A percentile compares a stretch with the other conserved stretches of the same genome.
Conservation (phyloP, 2,888 invertebrate genomes). For the Caenorhabditis zanzibari region DNA sequence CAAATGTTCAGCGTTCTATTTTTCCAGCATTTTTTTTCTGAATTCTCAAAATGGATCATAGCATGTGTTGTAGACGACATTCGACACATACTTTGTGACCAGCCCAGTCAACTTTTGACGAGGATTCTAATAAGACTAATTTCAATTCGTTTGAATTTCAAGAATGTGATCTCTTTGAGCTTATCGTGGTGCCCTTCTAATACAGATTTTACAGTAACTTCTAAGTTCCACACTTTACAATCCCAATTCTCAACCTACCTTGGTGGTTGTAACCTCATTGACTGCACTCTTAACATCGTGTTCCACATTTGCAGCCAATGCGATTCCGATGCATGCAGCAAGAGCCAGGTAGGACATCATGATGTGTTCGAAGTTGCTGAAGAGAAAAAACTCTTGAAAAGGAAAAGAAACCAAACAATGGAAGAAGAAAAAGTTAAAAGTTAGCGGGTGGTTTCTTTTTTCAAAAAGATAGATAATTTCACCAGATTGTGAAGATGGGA, state of each 20-base stretch:
- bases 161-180: too few relatives aligned
- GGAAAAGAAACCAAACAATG: constrained; percentile 2
- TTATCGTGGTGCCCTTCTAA: too few relatives aligned
- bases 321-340: constrained; percentile 56
- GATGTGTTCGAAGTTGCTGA: constrained; percentile 13
- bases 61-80: too few relatives aligned
- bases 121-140: too few relatives aligned
- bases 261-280: constrained; percentile 75
- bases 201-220: too few relatives aligned
- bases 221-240: neutral
- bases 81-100: too few relatives aligned
- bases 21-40: too few relatives aligned
- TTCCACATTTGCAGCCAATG: constrained; percentile 53
- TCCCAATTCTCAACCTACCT: constrained; percentile 56
- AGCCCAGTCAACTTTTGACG: too few relatives aligned
- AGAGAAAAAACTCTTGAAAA: neutral
- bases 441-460: constrained; percentile 23
- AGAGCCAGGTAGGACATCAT: constrained; percentile 53
- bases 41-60: too few relatives aligned
- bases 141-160: too few relatives aligned
- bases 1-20: too few relatives aligned
- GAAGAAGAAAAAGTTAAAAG: constrained; percentile 15
- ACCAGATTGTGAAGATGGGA: constrained; percentile 35
- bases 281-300: constrained; percentile 73
- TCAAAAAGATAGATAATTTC: constrained; percentile 54